Evolutionary conservation across 2,113 vertebrate species (phyloP).

Genomic region (Mugil cephalus): DNA sequence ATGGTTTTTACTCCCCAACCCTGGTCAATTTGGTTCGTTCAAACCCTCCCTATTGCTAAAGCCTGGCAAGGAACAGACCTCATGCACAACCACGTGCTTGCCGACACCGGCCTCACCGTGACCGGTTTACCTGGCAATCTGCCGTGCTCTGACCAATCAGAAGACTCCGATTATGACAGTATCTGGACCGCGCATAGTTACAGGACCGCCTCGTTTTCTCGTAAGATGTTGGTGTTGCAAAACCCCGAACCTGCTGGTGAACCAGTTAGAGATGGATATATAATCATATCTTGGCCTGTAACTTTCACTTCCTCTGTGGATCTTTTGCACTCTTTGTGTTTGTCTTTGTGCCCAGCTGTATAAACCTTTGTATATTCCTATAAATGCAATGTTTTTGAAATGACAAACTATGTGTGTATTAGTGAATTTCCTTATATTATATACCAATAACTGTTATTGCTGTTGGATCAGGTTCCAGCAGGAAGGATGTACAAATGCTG

Average conservation of each 20-base stretch:
- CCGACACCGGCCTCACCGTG: conserved; percentile 90
- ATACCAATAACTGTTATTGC: background rate
- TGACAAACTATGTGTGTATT: no score
- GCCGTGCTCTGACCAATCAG: conserved; percentile 94
- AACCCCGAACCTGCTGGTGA: background rate
- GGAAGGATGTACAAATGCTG: conserved; percentile 95
- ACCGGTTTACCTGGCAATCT: conserved; percentile 90
- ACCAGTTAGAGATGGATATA: background rate
- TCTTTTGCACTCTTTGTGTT: background rate
- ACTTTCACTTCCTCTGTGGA: conserved; percentile 2
- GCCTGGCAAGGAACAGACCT: conserved; percentile 99
- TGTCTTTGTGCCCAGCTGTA: background rate
- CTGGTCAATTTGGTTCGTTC: conserved; percentile 20
- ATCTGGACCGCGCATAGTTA: conserved; percentile 98
- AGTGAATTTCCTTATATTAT: background rate
- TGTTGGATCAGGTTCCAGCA: conserved; percentile 87
- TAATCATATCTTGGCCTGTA: background rate
- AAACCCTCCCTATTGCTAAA: conserved; percentile 56
- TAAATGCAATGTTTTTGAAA: no score
- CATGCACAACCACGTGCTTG: conserved; percentile 99
- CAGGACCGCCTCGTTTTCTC: conserved; percentile 95
- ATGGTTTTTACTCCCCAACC: conserved; percentile 30
- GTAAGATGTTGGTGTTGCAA: conserved; percentile 87
- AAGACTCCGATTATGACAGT: conserved; percentile 99
- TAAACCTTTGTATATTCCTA: background rate